These are phyloP conservation scores for Rhopilema esculentum DNA, from an alignment of 30 jellyfish, hydroid and myxozoan genomes.

Conservation along the genomic window DNA sequence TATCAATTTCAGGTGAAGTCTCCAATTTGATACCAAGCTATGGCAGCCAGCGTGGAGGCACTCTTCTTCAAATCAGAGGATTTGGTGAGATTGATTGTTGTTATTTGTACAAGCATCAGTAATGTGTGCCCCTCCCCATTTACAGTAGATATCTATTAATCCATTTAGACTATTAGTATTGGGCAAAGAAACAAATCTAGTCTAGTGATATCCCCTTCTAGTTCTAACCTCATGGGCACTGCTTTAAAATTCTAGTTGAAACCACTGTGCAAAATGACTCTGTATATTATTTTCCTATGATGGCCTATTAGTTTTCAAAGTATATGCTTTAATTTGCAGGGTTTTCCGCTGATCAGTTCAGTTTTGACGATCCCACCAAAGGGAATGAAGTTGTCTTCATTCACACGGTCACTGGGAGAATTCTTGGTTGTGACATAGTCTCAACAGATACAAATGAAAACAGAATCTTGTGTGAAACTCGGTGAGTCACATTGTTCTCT, in stretches of 20 bases:
- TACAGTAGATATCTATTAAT: neutral
- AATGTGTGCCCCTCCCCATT: neutral
- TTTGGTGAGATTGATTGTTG: conserved; percentile 36
- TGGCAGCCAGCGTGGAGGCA: conserved; percentile 82
- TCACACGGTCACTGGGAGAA: conserved; percentile 45
- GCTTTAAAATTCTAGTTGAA: too few relatives aligned
- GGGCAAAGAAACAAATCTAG: neutral
- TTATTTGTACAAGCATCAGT: neutral
- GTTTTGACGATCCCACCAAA: conserved; percentile 67
- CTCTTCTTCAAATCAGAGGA: conserved; percentile 64
- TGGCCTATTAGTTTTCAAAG: neutral
- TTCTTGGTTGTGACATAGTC: conserved; percentile 63
- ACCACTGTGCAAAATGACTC: too few relatives aligned
- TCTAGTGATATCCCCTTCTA: too few relatives aligned
- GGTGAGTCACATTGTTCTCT: conserved; percentile 17
- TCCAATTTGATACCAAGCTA: conserved; percentile 34
- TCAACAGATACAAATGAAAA: conserved; percentile 43
- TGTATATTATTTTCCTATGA: neutral
- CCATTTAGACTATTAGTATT: neutral
- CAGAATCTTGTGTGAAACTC: conserved; percentile 68
- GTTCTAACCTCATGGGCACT: neutral
- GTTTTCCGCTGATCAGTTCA: conserved; percentile 73
- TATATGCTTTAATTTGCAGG: conserved; percentile 28
- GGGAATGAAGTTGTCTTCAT: conserved; percentile 72
- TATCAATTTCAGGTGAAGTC: conserved; percentile 39